A percentile compares a stretch with the other conserved stretches of the same genome.
Evolutionary conservation across 2,113 vertebrate species (phyloP).

Genomic region (Malurus melanocephalus): DNA sequence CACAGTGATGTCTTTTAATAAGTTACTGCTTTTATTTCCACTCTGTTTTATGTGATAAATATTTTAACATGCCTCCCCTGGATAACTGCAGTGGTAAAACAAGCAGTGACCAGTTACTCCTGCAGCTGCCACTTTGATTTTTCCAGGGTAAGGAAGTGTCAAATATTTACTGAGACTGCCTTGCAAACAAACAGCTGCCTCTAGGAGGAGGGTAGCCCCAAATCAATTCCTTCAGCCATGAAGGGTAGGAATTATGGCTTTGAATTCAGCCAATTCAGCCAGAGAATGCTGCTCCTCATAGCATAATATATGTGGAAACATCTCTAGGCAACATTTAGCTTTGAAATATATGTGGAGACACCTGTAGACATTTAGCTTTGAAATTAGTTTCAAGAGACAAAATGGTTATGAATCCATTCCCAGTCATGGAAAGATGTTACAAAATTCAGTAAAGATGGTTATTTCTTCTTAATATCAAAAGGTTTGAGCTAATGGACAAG

Average conservation of each 20-base stretch:
- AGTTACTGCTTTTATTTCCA: slow-evolving; percentile 11
- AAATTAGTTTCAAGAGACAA: background rate
- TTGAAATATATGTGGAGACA: too few relatives aligned
- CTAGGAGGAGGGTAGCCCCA: background rate
- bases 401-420: background rate
- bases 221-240: background rate
- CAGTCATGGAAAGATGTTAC: background rate
- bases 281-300: background rate
- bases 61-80: background rate
- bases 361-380: too few relatives aligned
- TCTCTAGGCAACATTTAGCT: background rate
- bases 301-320: background rate
- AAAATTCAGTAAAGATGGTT: background rate
- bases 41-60: slow-evolving; percentile 21
- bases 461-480: background rate
- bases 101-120: background rate
- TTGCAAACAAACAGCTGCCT: background rate
- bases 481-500: background rate
- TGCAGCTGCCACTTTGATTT: slow-evolving; percentile 15
- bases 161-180: background rate
- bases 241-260: background rate
- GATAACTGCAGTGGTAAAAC: background rate
- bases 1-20: background rate
- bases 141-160: background rate
- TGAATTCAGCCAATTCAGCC: background rate